phyloP scores from a whole-genome alignment of 2,113 vertebrate species.

The Corydoras sp. region DNA sequence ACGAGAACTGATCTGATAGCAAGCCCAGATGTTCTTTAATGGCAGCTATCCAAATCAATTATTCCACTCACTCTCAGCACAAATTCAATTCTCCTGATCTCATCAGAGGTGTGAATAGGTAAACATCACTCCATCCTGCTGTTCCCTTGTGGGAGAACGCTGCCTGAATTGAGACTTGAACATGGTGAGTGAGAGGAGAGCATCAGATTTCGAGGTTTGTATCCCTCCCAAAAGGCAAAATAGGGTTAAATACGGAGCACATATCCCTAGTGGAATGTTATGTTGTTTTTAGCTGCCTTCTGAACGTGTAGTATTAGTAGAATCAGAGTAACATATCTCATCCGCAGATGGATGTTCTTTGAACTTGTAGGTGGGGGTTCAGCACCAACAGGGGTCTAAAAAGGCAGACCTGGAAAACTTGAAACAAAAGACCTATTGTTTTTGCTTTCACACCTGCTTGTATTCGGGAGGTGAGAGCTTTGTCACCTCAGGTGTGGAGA shows the following conservation, averaged over 20 bases:
- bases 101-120: constrained; percentile 64
- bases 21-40: constrained; percentile 55
- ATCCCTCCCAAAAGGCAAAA: constrained; percentile 29
- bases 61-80: constrained; percentile 52
- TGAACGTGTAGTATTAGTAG: constrained; percentile 4
- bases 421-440: constrained; percentile 51
- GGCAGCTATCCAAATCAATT: constrained; percentile 66
- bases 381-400: constrained; percentile 26
- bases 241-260: constrained; percentile 35
- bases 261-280: constrained; percentile 38
- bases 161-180: constrained; percentile 24
- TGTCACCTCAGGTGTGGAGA: constrained; percentile 57
- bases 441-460: constrained; percentile 58
- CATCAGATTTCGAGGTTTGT: constrained; percentile 24
- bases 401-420: constrained; percentile 32
- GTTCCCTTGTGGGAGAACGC: constrained; percentile 39
- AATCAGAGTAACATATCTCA: constrained; percentile 14
- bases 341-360: constrained; percentile 6
- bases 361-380: neutral
- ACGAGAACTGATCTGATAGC: constrained; percentile 34
- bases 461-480: constrained; percentile 59
- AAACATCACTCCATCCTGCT: constrained; percentile 51
- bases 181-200: constrained; percentile 14
- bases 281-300: constrained; percentile 27
- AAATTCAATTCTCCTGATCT: constrained; percentile 47